Evolutionary conservation across 2,797 vertebrate genomes (phyloP).

Genomic region (Spheniscus humboldti): DNA sequence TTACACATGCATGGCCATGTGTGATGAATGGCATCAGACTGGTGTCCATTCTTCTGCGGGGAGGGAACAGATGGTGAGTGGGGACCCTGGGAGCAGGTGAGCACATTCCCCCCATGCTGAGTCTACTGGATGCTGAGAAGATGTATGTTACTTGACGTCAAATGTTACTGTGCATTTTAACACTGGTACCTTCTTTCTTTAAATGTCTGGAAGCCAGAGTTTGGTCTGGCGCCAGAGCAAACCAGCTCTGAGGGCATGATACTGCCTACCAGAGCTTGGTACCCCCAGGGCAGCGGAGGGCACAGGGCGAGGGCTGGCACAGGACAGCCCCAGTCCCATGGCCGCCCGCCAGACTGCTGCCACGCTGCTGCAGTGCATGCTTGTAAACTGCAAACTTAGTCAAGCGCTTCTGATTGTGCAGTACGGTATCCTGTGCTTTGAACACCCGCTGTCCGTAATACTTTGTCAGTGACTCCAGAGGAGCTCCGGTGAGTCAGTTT

Average conservation of each 20-base stretch:
- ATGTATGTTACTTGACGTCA: neutral
- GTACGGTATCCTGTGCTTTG: neutral
- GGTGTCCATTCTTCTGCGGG: neutral
- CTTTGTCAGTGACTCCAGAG: neutral
- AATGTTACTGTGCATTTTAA: neutral
- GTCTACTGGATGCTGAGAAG: neutral
- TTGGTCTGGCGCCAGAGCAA: neutral
- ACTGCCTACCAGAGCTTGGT: neutral
- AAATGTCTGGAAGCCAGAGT: neutral
- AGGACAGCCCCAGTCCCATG: rapidly evolving
- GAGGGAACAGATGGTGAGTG: neutral
- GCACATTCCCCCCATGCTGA: neutral
- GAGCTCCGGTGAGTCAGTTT: slow-evolving; percentile 5
- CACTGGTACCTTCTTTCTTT: neutral
- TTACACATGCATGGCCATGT: neutral
- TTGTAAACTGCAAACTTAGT: neutral
- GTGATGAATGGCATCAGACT: neutral
- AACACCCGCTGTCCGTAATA: neutral
- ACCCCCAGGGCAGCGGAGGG: rapidly evolving
- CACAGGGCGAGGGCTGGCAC: rapidly evolving
- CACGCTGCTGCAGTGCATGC: neutral
- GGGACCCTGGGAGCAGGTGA: neutral
- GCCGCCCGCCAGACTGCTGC: rapidly evolving
- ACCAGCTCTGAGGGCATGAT: rapidly evolving
- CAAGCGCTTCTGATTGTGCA: neutral